Evolutionary conservation across 2,797 vertebrate genomes (phyloP).

Genomic region (Cynodonichthys magdalenae): DNA sequence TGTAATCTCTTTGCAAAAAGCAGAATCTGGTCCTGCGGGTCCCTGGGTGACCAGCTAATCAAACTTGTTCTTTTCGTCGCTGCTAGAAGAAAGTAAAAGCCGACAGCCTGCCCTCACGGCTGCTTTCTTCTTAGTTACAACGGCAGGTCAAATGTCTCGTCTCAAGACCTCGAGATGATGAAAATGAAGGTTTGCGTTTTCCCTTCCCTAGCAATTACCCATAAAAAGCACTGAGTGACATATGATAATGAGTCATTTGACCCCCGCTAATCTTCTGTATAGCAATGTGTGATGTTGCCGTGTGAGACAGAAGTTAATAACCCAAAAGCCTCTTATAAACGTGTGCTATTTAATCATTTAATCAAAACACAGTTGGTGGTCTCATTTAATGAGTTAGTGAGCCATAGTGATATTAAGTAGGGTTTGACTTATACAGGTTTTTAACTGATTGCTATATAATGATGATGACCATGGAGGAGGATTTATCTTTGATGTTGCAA

Average conservation of each 20-base stretch:
- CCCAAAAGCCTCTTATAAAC: slow-evolving; percentile 57
- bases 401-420: slow-evolving; percentile 48
- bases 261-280: slow-evolving; percentile 60
- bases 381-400: slow-evolving; percentile 67
- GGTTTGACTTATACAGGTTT: slow-evolving; percentile 53
- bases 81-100: slow-evolving; percentile 1
- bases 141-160: slow-evolving; percentile 45
- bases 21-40: slow-evolving; percentile 11
- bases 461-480: slow-evolving; percentile 8
- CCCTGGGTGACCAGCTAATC: neutral
- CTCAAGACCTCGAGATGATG: slow-evolving; percentile 19
- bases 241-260: slow-evolving; percentile 67
- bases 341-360: slow-evolving; percentile 62
- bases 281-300: slow-evolving; percentile 55
- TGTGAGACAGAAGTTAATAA: slow-evolving; percentile 58
- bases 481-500: slow-evolving; percentile 3
- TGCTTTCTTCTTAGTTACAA: slow-evolving; percentile 16
- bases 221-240: slow-evolving; percentile 56
- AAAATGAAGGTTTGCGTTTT: slow-evolving; percentile 51
- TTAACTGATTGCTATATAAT: slow-evolving; percentile 39
- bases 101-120: slow-evolving; percentile 13
- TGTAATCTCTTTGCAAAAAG: slow-evolving; percentile 13
- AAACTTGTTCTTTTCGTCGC: neutral
- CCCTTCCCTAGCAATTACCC: slow-evolving; percentile 49
- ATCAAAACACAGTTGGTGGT: slow-evolving; percentile 64